Evolutionary conservation across 1,140 invertebrate species (phyloP), one percentile per base, ranked within the genome.

Genomic region (Anoplolepis gracilipes): DNA sequence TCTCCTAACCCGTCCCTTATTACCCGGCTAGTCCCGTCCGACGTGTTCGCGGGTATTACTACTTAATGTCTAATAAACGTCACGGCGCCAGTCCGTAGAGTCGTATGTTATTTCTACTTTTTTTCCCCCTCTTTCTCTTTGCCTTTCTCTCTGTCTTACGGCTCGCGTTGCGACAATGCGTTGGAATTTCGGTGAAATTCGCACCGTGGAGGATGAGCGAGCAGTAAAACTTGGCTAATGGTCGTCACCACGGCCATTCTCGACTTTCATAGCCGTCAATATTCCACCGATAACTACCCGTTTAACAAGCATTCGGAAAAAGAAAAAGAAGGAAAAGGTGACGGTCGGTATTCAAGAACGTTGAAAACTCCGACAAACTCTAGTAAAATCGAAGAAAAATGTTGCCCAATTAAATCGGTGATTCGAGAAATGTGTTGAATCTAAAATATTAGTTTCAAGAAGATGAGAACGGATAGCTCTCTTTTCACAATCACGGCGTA

Each of bases 31-130:
- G 92, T 91, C 91, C 92, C 87, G 92, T 93, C 90, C 91, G 88
- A 89, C 89, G 90, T 90, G 90, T 91, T 93, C 90, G 88, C 91
- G 90, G 91, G 90, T 94, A 94, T 95, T 95, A 94, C 93, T 94
- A 94, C 94, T 94, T 95, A 94, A 94, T 93, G 94, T 94, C 94
- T 95, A 94, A 95, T 95, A 95, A 95, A 94, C 92, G 94, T 95
- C 94, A 92, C 90, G 85, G 92, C 90, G 86, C 81, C 89, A 87
- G 64, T 89, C 19, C 90, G n/a, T 65, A 70, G 70, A 78, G 81
- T 85, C 88, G 88, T 88, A 79, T 78, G 86, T 90, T 90, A 84
- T 88, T 90, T 90, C 86, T 86, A 81, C 81, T 39, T 82, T 46
- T 57, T 77, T 72, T 69, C 36, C 49, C 84, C 69, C 59, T 46